phyloP scores from a whole-genome alignment of 2,888 invertebrate genomes.

The Axea sp. region DNA sequence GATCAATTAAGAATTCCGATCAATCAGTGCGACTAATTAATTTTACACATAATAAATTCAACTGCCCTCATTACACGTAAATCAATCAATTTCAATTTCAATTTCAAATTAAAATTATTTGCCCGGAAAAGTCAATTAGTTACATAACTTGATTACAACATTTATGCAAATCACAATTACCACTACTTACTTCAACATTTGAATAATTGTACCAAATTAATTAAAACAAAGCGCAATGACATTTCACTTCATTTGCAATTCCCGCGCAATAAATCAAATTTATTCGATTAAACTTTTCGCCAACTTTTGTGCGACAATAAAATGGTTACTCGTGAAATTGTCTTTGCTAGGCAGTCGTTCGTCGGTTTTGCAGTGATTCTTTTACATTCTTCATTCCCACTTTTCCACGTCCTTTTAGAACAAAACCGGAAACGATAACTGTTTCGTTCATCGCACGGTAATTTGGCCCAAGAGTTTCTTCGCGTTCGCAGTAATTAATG shows the following conservation, averaged over 20 bases:
- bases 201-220: no score
- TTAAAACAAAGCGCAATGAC: no score
- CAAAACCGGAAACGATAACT: constrained; percentile 51
- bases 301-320: no score
- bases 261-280: no score
- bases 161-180: background rate
- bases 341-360: no score
- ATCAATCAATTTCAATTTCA: no score
- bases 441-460: constrained; percentile 39
- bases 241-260: no score
- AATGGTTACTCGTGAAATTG: no score
- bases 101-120: constrained; percentile 22
- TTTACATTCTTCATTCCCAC: no score
- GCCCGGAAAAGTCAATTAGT: constrained; percentile 11
- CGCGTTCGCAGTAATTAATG: constrained; percentile 52
- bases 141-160: constrained; percentile 11
- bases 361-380: no score
- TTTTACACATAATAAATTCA: constrained; percentile 25
- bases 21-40: constrained; percentile 20
- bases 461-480: constrained; percentile 42
- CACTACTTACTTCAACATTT: no score
- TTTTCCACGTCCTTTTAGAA: constrained; percentile 49
- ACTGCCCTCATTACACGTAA: constrained; percentile 18
- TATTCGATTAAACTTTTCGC: no score
- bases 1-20: constrained; percentile 11